Conservation (phyloP, 2,113 vertebrate species). For the Nothocercus nigrocapillus region DNA sequence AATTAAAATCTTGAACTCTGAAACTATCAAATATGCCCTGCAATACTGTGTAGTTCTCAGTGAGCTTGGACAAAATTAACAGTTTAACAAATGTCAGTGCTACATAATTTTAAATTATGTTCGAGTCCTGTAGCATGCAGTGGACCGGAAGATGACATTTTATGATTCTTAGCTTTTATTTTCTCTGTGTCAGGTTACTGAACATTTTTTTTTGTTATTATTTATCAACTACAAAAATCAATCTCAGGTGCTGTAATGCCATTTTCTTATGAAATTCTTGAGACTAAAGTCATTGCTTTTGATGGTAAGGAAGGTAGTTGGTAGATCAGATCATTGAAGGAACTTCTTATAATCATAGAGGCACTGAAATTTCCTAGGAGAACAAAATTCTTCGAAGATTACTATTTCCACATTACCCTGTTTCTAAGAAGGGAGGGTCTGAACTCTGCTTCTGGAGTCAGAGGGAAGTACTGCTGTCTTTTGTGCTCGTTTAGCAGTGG, state of each 20-base stretch:
- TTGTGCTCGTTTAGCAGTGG: not conserved
- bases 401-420: not conserved
- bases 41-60: not conserved
- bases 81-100: not conserved
- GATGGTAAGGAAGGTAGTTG: not conserved
- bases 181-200: not conserved
- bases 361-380: not conserved
- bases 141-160: not conserved
- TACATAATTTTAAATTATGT: not conserved
- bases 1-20: not conserved
- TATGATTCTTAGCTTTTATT: not conserved
- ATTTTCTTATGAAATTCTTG: not conserved
- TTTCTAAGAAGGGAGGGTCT: not conserved
- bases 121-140: not conserved
- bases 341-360: not conserved
- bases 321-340: not conserved
- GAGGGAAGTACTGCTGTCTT: not conserved
- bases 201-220: not conserved
- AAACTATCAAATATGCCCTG: not conserved
- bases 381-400: not conserved
- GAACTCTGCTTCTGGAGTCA: not conserved
- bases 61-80: not conserved
- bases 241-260: not conserved
- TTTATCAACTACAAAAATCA: not conserved
- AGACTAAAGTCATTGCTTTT: not conserved